phyloP scores from a whole-genome alignment of 2,888 invertebrate genomes.

The Belgica antarctica region DNA sequence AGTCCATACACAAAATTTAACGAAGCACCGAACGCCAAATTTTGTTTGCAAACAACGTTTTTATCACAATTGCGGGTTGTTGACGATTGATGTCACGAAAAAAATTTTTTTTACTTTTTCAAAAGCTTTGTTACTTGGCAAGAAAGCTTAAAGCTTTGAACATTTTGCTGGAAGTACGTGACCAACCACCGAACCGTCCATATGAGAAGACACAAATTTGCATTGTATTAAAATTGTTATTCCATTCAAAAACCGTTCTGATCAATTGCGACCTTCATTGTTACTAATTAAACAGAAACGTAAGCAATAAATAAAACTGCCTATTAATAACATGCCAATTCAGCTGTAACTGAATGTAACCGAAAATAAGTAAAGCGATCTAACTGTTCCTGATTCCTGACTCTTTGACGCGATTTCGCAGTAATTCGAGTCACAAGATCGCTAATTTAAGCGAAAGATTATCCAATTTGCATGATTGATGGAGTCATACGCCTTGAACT shows the following conservation, averaged over 20 bases:
- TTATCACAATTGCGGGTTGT: too few relatives aligned
- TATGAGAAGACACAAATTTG: neutral
- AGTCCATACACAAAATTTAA: too few relatives aligned
- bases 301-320: neutral
- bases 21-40: too few relatives aligned
- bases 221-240: neutral
- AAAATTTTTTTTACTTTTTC: neutral
- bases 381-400: neutral
- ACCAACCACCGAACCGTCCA: neutral
- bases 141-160: too few relatives aligned
- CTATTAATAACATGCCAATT: neutral
- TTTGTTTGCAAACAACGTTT: too few relatives aligned
- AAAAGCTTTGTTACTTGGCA: too few relatives aligned
- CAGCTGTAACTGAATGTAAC: neutral
- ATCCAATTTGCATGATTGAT: neutral
- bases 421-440: neutral
- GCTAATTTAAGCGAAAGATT: neutral
- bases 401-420: neutral
- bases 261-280: neutral
- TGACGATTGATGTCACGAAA: too few relatives aligned
- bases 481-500: neutral
- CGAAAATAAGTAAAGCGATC: neutral
- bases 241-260: neutral
- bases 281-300: neutral
- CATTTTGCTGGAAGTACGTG: too few relatives aligned